Percentiles rank a stretch among this genome's conserved stretches.
These are phyloP conservation scores for Sebastes melanostomus DNA, from an alignment of 2,797 vertebrate genomes.

Conservation along the genomic window DNA sequence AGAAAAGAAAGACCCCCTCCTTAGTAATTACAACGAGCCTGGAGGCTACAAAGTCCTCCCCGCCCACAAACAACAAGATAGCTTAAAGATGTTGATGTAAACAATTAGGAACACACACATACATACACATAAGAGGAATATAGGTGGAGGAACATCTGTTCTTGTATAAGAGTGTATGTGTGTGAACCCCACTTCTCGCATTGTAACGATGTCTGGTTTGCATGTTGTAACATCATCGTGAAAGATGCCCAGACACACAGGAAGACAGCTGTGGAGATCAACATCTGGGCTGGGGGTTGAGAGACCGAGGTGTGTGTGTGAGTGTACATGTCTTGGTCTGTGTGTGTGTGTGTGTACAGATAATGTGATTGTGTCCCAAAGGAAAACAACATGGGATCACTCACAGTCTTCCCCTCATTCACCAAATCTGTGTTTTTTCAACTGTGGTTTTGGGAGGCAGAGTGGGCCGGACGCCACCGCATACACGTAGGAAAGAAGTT, in stretches of 20 bases:
- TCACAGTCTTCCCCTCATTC: conserved; percentile 53
- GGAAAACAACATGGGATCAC: conserved; percentile 54
- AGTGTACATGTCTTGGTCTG: conserved; percentile 27
- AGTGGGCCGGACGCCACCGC: not conserved
- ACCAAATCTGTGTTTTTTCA: conserved; percentile 43
- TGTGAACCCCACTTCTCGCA: conserved; percentile 21
- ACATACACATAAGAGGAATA: conserved; percentile 30
- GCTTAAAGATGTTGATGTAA: conserved; percentile 78
- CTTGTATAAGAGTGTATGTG: not conserved
- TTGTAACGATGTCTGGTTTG: conserved; percentile 50
- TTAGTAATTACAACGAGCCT: conserved; percentile 65
- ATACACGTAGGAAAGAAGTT: conserved; percentile 4
- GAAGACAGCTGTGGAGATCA: conserved; percentile 75
- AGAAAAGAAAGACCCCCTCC: conserved; percentile 29
- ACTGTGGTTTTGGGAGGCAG: conserved; percentile 41
- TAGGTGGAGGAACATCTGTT: conserved; percentile 55
- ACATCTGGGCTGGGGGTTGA: conserved; percentile 77
- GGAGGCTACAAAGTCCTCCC: conserved; percentile 59
- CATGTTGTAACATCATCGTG: conserved; percentile 55
- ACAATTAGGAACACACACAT: conserved; percentile 67
- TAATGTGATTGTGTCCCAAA: conserved; percentile 55
- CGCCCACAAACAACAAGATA: conserved; percentile 71
- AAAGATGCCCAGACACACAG: conserved; percentile 69
- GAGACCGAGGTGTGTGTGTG: conserved; percentile 53
- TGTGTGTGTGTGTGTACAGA: conserved; percentile 54